Conservation (phyloP, 2,113 vertebrate species). For the Ivindomyrus marchei region DNA sequence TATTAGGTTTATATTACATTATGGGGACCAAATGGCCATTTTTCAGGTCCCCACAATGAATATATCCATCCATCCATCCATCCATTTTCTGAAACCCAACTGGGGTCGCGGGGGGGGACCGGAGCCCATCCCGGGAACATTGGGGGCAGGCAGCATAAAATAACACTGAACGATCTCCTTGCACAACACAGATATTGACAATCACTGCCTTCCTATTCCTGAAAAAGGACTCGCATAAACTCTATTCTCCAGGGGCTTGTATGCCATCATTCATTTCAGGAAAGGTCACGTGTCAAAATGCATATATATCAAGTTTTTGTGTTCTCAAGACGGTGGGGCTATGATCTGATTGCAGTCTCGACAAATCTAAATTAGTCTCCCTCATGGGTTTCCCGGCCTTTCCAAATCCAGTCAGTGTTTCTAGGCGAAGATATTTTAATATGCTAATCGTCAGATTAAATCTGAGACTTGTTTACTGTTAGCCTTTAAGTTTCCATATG, state of each 20-base stretch:
- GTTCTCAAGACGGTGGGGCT: background rate
- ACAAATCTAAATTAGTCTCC: slow-evolving; percentile 9
- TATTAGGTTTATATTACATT: too few relatives aligned
- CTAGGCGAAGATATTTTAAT: background rate
- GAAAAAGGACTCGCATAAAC: background rate
- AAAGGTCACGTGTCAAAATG: slow-evolving; percentile 27
- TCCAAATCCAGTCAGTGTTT: background rate
- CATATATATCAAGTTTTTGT: slow-evolving; percentile 10
- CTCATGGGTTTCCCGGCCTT: background rate
- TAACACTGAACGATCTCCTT: slow-evolving; percentile 2
- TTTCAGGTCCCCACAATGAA: too few relatives aligned
- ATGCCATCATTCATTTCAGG: slow-evolving; percentile 2
- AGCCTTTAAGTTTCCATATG: background rate
- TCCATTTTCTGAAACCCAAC: too few relatives aligned
- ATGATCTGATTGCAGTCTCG: background rate
- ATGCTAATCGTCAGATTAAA: background rate
- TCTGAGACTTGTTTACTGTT: background rate
- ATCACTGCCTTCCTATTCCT: slow-evolving; percentile 6
- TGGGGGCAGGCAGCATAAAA: background rate
- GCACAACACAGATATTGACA: background rate
- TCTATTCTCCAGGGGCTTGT: background rate
- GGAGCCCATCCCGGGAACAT: too few relatives aligned
- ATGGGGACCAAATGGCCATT: too few relatives aligned
- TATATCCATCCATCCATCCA: too few relatives aligned
- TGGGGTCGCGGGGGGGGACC: too few relatives aligned